Evolutionary conservation across 2,113 vertebrate species (phyloP), one percentile per base, ranked within the genome.

Genomic region (Periophthalmodon schlosseri): DNA sequence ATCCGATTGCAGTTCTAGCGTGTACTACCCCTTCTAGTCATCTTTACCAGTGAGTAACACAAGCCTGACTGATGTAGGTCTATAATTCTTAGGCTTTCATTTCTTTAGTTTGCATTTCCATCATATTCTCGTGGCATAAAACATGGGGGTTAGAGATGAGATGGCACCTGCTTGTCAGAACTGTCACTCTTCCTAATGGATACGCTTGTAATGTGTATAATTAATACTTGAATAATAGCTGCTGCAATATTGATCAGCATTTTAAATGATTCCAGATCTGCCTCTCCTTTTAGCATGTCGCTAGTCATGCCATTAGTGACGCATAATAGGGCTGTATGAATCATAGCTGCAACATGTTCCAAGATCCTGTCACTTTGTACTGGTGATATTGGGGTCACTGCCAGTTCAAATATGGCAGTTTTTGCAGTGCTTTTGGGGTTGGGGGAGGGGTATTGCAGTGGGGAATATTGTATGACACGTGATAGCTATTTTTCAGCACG

Each of bases 201-300:
- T 85, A 76, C 58, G 56, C 57, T 24, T 15, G 57, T 28, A 24
- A 58, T 58, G 23, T 63, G 63, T 76, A 76, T 90, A 88, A 92
- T 89, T 90, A 87, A 91, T 87, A 85, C 54, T 76, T 78, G 68
- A 68, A 80, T 50, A 23, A 28, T 57, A 68, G 54, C 86, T 89
- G 56, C 86, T 89, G 70, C 90, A 90, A 82, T 87, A 90, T 92
- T 84, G 77, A 92, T 89, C 60, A 69, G 71, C 34, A 65, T 33
- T 11, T 46, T 46, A 39, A 39, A 39, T 65, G 52, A 75, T 49
- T 74, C n/a, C 18, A 39, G 33, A 36, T 33, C 68, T 54, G n/a
- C 56, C 58, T n/a, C 16, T 39, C 52, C 50, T 67, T 49, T 66
- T 66, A 68, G 18, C 5, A 46, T 49, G 24, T 73, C n/a, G 46